A percentile compares a stretch with the other conserved stretches of the same genome.
Conservation (phyloP, 2,888 invertebrate species). For the Epinotia ramella region DNA sequence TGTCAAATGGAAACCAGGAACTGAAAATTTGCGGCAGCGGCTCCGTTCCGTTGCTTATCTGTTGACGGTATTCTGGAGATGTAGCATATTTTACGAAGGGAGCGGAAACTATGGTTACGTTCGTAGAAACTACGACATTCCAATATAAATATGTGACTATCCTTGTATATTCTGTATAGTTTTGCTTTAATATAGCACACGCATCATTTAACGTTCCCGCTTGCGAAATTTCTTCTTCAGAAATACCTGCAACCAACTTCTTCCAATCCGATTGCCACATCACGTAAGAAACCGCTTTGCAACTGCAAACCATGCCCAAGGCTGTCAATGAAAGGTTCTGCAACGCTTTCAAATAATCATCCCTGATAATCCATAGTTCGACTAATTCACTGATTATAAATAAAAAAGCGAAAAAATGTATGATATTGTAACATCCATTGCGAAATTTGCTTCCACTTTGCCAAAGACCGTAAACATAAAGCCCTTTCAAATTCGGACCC, state of each 20-base stretch:
- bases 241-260: slow-evolving; percentile 54
- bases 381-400: slow-evolving; percentile 59
- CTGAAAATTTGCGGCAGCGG: slow-evolving; percentile 65
- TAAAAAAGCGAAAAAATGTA: slow-evolving; percentile 55
- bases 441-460: slow-evolving; percentile 56
- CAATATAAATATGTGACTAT: slow-evolving; percentile 64
- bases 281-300: slow-evolving; percentile 58
- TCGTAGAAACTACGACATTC: slow-evolving; percentile 60
- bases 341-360: slow-evolving; percentile 60
- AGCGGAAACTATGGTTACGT: slow-evolving; percentile 53
- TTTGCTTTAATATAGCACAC: slow-evolving; percentile 51
- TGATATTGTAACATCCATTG: slow-evolving; percentile 53
- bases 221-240: slow-evolving; percentile 59
- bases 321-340: slow-evolving; percentile 62
- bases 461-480: slow-evolving; percentile 66
- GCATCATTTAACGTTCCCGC: slow-evolving; percentile 51
- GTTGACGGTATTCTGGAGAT: slow-evolving; percentile 55
- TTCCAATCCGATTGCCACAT: slow-evolving; percentile 54
- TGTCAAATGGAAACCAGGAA: slow-evolving; percentile 74
- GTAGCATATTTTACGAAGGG: slow-evolving; percentile 62
- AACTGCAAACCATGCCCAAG: slow-evolving; percentile 56
- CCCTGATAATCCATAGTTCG: slow-evolving; percentile 60
- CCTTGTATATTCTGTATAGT: slow-evolving; percentile 65
- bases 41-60: slow-evolving; percentile 57
- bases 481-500: slow-evolving; percentile 66